A percentile compares a stretch with the other conserved stretches of the same genome.
phyloP scores from a whole-genome alignment of 2,888 invertebrate genomes.

The Heliconius ethilla region DNA sequence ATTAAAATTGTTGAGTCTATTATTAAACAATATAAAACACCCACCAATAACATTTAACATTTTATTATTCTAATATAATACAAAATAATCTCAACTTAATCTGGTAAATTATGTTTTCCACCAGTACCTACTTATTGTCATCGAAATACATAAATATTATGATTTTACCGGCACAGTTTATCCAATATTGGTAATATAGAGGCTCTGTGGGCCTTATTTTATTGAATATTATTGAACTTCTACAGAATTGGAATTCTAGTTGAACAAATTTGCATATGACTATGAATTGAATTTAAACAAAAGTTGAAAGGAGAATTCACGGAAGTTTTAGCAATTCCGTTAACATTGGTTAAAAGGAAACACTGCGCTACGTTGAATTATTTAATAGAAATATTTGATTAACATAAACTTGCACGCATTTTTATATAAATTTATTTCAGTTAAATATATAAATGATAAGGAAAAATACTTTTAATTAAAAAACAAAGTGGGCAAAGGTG shows the following conservation, averaged over 20 bases:
- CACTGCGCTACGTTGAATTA: no score
- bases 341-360: not conserved
- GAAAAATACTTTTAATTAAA: no score
- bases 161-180: not conserved
- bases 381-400: no score
- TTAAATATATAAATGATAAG: no score
- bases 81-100: not conserved
- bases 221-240: constrained; percentile 39
- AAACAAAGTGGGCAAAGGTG: no score
- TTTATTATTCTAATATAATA: not conserved
- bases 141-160: not conserved
- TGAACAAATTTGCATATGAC: constrained; percentile 52
- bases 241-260: constrained; percentile 44
- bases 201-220: constrained; percentile 31
- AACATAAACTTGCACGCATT: no score
- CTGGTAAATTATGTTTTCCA: not conserved
- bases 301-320: not conserved
- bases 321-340: not conserved
- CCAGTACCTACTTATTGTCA: not conserved
- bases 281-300: constrained; percentile 48
- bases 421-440: no score
- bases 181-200: not conserved
- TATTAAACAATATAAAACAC: not conserved
- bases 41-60: not conserved
- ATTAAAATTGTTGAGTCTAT: not conserved